Percentiles rank a stretch among this genome's conserved stretches.
Evolutionary conservation across 2,797 vertebrate genomes (phyloP).

Genomic region (Sternarchorhynchus goeldii): DNA sequence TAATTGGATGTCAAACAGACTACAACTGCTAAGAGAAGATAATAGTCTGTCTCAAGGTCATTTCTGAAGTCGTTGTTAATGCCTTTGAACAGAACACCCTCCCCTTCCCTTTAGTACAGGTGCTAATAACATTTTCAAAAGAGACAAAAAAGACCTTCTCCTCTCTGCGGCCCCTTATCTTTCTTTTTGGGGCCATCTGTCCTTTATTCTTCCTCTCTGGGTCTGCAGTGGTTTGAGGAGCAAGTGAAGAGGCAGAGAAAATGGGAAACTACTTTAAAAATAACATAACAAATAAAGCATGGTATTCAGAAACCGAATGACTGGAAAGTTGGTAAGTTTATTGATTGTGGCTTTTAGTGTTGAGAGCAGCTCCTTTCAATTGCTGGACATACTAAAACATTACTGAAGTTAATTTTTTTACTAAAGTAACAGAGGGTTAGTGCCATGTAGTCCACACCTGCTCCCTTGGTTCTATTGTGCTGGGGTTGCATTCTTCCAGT

Average conservation of each 20-base stretch:
- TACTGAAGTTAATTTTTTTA: slow-evolving; percentile 32
- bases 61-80: slow-evolving; percentile 23
- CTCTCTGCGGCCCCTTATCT: slow-evolving; percentile 41
- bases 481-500: slow-evolving; percentile 56
- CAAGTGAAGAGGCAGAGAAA: slow-evolving; percentile 25
- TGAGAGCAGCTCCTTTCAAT: slow-evolving; percentile 17
- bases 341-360: slow-evolving; percentile 25
- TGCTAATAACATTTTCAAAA: slow-evolving; percentile 58
- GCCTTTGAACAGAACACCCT: slow-evolving; percentile 42
- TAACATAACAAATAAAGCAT: neutral
- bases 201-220: slow-evolving; percentile 54
- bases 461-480: slow-evolving; percentile 49
- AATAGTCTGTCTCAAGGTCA: slow-evolving; percentile 45
- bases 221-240: slow-evolving; percentile 12
- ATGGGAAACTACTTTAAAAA: slow-evolving; percentile 13
- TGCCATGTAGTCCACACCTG: slow-evolving; percentile 47
- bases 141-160: slow-evolving; percentile 41
- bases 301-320: neutral
- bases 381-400: slow-evolving; percentile 7
- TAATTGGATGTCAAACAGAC: slow-evolving; percentile 31
- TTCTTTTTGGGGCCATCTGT: slow-evolving; percentile 34
- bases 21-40: slow-evolving; percentile 16
- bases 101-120: slow-evolving; percentile 47
- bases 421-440: slow-evolving; percentile 14
- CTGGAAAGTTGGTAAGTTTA: neutral